A percentile compares a stretch with the other conserved stretches of the same genome.
phyloP scores from a whole-genome alignment of 2,797 vertebrate species.

The Karalla daura region DNA sequence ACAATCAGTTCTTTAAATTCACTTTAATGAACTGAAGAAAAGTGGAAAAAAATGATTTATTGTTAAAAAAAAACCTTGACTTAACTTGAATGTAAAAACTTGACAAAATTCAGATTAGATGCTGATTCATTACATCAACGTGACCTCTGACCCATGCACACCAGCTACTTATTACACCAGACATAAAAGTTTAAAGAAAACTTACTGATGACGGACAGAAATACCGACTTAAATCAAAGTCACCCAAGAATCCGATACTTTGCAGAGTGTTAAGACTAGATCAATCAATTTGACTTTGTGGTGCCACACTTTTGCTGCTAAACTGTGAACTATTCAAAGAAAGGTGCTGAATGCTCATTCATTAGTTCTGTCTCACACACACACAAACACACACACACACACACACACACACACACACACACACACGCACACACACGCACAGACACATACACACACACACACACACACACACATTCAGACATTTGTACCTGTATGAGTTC shows the following conservation, averaged over 20 bases:
- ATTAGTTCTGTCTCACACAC: not conserved
- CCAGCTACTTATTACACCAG: not conserved
- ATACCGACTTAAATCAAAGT: not conserved
- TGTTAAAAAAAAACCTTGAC: no score
- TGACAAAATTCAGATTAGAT: no score
- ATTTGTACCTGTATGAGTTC: not conserved
- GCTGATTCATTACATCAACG: not conserved
- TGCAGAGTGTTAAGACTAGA: not conserved
- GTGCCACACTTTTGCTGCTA: conserved; percentile 33
- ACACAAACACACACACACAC: not conserved
- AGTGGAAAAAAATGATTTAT: no score
- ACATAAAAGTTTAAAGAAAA: not conserved
- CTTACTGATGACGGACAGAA: not conserved
- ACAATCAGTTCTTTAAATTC: no score
- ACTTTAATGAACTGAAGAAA: no score
- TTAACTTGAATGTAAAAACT: no score
- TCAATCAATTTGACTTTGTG: conserved; percentile 25
- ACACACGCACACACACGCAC: not conserved
- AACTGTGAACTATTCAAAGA: conserved; percentile 21
- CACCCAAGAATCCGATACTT: conserved; percentile 3
- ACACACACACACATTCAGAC: conserved; percentile 8
- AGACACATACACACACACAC: conserved; percentile 5
- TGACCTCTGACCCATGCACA: not conserved
- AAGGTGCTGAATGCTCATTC: conserved; percentile 14
- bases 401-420: not conserved